Evolutionary conservation across 2,888 invertebrate species (phyloP).

Genomic region (Pecten maximus): DNA sequence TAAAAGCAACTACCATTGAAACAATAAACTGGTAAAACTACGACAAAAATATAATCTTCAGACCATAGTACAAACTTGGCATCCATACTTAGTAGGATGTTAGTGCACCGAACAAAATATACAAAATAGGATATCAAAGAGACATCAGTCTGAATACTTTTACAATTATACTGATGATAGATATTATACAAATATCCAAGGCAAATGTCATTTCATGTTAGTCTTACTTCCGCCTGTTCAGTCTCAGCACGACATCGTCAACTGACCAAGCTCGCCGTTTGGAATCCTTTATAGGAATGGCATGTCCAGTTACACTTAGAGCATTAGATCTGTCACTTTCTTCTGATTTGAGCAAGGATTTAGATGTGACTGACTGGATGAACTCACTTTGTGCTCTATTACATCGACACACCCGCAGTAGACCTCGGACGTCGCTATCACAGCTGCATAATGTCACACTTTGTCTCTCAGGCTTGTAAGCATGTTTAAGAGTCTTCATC

Average conservation of each 20-base stretch:
- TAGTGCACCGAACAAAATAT: not conserved
- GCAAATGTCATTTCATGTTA: not conserved
- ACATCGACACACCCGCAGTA: not conserved
- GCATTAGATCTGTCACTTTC: not conserved
- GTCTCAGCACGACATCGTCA: not conserved
- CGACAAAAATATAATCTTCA: too few species aligned
- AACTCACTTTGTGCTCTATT: not conserved
- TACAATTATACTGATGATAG: not conserved
- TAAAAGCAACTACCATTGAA: too few species aligned
- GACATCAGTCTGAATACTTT: not conserved
- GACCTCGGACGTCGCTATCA: not conserved
- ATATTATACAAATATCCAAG: not conserved
- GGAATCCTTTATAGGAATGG: not conserved
- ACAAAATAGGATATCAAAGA: not conserved
- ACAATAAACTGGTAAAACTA: too few species aligned
- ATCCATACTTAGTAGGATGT: not conserved
- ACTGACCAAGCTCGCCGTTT: not conserved
- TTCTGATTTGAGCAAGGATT: conserved; percentile 5
- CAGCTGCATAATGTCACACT: not conserved
- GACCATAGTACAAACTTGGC: not conserved
- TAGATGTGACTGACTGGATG: not conserved
- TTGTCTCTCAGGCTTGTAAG: not conserved
- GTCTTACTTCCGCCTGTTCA: not conserved
- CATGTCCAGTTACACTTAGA: not conserved
- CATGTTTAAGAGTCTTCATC: not conserved